Conservation (phyloP, 2,888 invertebrate species). For the Hydroisotoma schaefferi region DNA sequence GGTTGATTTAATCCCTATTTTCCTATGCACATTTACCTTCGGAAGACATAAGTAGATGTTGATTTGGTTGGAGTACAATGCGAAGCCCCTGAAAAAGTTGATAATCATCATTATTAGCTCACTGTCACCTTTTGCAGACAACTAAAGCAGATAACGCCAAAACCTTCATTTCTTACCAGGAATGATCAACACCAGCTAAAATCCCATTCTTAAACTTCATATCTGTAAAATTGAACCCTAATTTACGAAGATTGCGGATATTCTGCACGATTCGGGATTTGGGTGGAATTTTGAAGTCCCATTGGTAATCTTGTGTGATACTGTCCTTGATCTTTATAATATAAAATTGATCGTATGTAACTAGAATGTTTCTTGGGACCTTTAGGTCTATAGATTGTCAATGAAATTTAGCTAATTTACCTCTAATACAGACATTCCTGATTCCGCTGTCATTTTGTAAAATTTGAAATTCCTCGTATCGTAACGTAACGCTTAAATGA, state of each 20-base stretch:
- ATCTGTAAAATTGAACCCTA: slow-evolving; percentile 29
- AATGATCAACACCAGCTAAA: slow-evolving; percentile 26
- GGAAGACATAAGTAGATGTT: slow-evolving; percentile 36
- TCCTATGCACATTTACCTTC: slow-evolving; percentile 15
- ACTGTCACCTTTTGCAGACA: too few relatives aligned
- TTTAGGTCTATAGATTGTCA: too few relatives aligned
- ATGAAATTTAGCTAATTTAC: too few relatives aligned
- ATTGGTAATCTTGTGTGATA: neutral
- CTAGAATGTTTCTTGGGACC: neutral
- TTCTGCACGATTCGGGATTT: slow-evolving; percentile 31
- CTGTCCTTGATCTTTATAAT: neutral
- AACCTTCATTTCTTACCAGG: slow-evolving; percentile 21
- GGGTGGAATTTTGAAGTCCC: slow-evolving; percentile 23
- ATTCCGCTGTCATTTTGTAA: too few relatives aligned
- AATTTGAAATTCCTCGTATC: too few relatives aligned
- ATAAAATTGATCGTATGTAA: neutral
- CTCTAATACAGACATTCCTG: too few relatives aligned
- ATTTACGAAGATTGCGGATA: slow-evolving; percentile 21
- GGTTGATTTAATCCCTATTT: slow-evolving; percentile 19
- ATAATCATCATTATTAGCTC: neutral
- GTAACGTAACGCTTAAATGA: too few relatives aligned
- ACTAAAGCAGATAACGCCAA: neutral
- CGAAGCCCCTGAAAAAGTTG: slow-evolving; percentile 24
- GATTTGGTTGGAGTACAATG: slow-evolving; percentile 35
- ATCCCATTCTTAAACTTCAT: slow-evolving; percentile 35